Evolutionary conservation across 2,888 invertebrate species (phyloP).

Genomic region (Idaea dimidiata): DNA sequence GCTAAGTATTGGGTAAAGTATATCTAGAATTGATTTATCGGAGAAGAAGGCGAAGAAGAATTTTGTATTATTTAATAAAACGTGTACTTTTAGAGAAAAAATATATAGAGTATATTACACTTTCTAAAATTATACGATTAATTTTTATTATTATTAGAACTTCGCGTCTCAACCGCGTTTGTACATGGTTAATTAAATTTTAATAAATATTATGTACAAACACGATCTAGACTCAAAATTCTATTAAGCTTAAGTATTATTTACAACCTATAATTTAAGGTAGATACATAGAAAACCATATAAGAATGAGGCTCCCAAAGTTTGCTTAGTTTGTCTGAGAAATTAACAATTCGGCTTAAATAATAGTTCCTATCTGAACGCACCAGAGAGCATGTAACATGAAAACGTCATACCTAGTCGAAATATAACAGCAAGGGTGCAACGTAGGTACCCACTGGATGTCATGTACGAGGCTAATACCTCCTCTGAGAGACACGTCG

Average conservation of each 20-base stretch:
- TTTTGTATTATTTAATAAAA: too few species aligned
- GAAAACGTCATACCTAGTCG: constrained; percentile 29
- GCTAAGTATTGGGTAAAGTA: too few species aligned
- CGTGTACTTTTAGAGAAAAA: neutral
- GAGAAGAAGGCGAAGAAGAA: too few species aligned
- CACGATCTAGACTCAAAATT: too few species aligned
- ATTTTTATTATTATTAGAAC: too few species aligned
- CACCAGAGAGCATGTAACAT: constrained; percentile 23
- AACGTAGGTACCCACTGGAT: constrained; percentile 51
- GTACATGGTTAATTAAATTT: too few species aligned
- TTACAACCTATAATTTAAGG: neutral
- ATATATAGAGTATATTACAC: neutral
- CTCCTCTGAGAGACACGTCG: constrained; percentile 68
- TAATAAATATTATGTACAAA: too few species aligned
- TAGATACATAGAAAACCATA: neutral
- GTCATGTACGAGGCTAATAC: constrained; percentile 71
- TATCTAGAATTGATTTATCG: too few species aligned
- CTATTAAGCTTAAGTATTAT: neutral
- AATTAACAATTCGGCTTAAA: neutral
- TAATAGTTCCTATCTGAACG: constrained; percentile 5
- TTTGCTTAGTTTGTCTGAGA: neutral
- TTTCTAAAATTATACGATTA: too few species aligned
- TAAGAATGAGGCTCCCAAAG: neutral
- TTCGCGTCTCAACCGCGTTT: too few species aligned
- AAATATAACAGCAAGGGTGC: constrained; percentile 41